A percentile compares a stretch with the other conserved stretches of the same genome.
phyloP scores from a whole-genome alignment of 1,140 invertebrate genomes.

The Tenebrio molitor region DNA sequence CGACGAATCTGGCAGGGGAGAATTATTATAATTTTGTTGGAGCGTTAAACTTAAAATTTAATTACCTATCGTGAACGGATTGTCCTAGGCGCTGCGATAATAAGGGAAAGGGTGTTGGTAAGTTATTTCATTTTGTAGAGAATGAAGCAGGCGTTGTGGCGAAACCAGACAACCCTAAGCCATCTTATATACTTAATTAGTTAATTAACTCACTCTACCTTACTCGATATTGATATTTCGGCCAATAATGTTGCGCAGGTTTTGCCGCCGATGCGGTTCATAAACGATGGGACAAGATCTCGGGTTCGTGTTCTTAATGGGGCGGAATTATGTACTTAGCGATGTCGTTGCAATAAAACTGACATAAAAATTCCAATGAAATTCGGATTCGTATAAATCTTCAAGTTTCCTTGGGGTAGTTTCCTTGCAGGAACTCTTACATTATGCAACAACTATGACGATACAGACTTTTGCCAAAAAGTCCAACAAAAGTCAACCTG shows the following conservation, averaged over 20 bases:
- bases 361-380: not conserved
- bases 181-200: constrained; percentile 31
- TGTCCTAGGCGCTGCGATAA: constrained; percentile 3
- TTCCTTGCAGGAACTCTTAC: not conserved
- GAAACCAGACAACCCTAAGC: constrained; percentile 15
- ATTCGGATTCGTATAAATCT: constrained; percentile 7
- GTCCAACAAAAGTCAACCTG: constrained; percentile 32
- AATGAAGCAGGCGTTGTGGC: constrained; percentile 12
- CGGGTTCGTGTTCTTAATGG: too few relatives aligned
- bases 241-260: not conserved
- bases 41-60: constrained; percentile 36
- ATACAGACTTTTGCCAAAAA: constrained; percentile 18
- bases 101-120: not conserved
- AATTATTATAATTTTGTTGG: constrained; percentile 9
- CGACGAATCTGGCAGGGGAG: not conserved
- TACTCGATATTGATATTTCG: not conserved
- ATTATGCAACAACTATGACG: constrained; percentile 36
- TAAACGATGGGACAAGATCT: too few relatives aligned
- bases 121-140: constrained; percentile 7
- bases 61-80: constrained; percentile 25
- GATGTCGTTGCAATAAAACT: not conserved
- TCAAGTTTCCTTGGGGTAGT: not conserved
- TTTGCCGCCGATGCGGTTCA: not conserved
- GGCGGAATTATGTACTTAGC: not conserved
- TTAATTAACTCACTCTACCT: constrained; percentile 4